phyloP scores from a whole-genome alignment of 2,797 vertebrate genomes.

The Adelosebastes latens region DNA sequence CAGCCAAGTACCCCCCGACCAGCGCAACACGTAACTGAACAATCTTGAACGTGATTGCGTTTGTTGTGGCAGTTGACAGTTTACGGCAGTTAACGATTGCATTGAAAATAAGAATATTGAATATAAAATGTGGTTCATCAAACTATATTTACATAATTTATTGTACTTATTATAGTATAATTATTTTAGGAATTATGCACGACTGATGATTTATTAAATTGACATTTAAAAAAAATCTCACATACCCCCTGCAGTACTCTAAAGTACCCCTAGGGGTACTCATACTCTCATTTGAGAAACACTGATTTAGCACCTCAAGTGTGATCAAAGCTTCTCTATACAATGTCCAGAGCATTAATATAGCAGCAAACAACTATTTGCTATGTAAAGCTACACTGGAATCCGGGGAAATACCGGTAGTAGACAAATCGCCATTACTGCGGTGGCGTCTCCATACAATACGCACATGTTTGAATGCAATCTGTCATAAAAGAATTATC shows the following conservation, averaged over 20 bases:
- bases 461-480: too few species aligned
- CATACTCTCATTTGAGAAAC: too few species aligned
- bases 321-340: not conserved
- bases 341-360: too few species aligned
- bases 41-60: not conserved
- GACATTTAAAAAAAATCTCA: not conserved
- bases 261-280: too few species aligned
- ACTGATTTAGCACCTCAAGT: not conserved
- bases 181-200: not conserved
- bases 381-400: too few species aligned
- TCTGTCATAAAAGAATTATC: too few species aligned
- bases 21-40: not conserved
- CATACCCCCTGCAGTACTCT: accelerated
- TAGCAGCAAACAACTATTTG: too few species aligned
- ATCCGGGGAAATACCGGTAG: accelerated
- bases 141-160: not conserved
- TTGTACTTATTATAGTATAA: not conserved
- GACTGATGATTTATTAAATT: not conserved
- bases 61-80: not conserved
- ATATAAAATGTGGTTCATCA: not conserved
- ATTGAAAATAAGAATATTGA: not conserved
- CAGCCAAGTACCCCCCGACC: not conserved
- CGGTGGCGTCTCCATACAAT: accelerated
- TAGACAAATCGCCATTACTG: too few species aligned
- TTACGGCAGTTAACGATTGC: not conserved